A percentile compares a stretch with the other conserved stretches of the same genome.
phyloP scores from a whole-genome alignment of 1,140 invertebrate species.

The Heliconius hermathena region DNA sequence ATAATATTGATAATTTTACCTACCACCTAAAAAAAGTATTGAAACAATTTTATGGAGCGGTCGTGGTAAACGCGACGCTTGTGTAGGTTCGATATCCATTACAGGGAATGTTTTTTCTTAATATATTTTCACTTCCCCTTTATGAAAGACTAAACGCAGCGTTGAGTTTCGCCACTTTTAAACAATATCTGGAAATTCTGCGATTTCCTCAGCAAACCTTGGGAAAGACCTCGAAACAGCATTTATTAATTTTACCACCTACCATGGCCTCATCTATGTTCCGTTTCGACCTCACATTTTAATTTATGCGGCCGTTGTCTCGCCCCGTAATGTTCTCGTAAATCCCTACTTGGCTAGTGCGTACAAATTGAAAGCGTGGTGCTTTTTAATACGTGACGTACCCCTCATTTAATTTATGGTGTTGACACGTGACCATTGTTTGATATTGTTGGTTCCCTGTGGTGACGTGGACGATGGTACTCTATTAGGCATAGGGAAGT shows the following conservation, averaged over 20 bases:
- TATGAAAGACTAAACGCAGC: too few relatives aligned
- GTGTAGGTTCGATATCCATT: too few relatives aligned
- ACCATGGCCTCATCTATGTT: constrained; percentile 39
- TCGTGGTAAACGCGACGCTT: too few relatives aligned
- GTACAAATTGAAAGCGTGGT: constrained; percentile 68
- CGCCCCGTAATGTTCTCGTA: constrained; percentile 48
- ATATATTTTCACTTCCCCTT: too few relatives aligned
- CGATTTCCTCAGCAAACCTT: not conserved
- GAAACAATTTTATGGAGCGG: too few relatives aligned
- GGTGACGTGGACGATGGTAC: not conserved
- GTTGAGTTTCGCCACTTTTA: too few relatives aligned
- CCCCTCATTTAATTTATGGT: constrained; percentile 70
- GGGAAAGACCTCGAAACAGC: not conserved
- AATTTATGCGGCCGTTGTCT: constrained; percentile 68
- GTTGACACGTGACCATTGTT: constrained; percentile 61
- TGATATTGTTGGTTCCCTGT: constrained; percentile 18
- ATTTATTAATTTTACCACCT: not conserved
- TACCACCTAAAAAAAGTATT: too few relatives aligned
- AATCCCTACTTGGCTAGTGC: constrained; percentile 53
- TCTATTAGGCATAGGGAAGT: not conserved
- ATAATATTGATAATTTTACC: too few relatives aligned
- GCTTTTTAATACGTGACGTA: constrained; percentile 53
- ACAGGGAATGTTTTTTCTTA: too few relatives aligned
- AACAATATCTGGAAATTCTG: too few relatives aligned
- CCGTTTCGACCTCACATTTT: constrained; percentile 48